Evolutionary conservation across 2,797 vertebrate genomes (phyloP).

Genomic region (Halcyon smyrnensis): DNA sequence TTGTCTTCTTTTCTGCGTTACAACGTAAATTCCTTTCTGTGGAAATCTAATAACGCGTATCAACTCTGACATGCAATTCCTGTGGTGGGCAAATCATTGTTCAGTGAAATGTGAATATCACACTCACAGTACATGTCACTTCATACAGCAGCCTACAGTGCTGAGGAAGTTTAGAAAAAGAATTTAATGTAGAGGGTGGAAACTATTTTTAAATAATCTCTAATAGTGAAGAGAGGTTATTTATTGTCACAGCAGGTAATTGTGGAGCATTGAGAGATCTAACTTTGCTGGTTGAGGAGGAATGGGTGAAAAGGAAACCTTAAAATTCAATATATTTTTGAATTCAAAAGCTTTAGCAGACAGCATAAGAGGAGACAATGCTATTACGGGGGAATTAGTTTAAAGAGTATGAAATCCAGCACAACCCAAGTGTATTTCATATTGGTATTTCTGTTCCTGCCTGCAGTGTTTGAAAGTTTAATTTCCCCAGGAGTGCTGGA

Average conservation of each 20-base stretch:
- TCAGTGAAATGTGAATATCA: too few species aligned
- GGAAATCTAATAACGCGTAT: not conserved
- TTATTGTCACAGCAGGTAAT: not conserved
- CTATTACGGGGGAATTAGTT: not conserved
- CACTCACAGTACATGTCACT: not conserved
- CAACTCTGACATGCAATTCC: not conserved
- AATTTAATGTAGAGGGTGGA: not conserved
- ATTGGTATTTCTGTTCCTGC: not conserved
- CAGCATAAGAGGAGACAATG: not conserved
- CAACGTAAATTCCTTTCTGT: not conserved
- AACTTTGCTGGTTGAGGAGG: not conserved
- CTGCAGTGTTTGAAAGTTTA: not conserved
- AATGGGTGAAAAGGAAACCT: not conserved
- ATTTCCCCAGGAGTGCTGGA: not conserved
- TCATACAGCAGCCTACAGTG: fast-evolving
- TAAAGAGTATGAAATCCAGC: not conserved
- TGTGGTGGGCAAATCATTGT: not conserved
- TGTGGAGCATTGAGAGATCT: not conserved
- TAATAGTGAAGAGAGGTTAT: not conserved
- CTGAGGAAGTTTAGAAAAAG: not conserved
- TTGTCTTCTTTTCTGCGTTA: not conserved
- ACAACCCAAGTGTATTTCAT: not conserved
- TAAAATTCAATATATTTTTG: not conserved
- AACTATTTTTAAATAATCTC: not conserved
- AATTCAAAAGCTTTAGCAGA: constrained; percentile 15